Percentiles rank a stretch among this genome's conserved stretches.
phyloP scores from a whole-genome alignment of 2,113 vertebrate species.

The Phocoena sinus region DNA sequence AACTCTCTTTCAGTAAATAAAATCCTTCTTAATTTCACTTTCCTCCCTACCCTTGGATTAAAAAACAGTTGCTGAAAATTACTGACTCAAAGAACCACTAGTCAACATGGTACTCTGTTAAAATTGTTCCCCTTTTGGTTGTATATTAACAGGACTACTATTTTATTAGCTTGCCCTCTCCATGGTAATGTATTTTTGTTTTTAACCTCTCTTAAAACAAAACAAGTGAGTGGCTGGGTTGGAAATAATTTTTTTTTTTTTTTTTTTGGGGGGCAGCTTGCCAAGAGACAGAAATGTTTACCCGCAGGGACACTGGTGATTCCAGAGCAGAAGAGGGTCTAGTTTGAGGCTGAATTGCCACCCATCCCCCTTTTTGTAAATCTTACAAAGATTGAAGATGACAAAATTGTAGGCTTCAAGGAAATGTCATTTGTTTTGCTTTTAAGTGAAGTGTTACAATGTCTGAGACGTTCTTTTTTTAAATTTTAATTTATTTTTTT shows the following conservation, averaged over 20 bases:
- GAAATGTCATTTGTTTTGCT: neutral
- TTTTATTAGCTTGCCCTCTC: neutral
- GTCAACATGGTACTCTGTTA: neutral
- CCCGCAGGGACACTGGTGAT: neutral
- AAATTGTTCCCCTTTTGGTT: neutral
- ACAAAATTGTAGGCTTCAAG: neutral
- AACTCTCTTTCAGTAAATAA: constrained; percentile 11
- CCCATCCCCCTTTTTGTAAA: neutral
- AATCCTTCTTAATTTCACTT: neutral
- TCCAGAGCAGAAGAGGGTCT: neutral
- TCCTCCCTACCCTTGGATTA: neutral
- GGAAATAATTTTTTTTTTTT: neutral
- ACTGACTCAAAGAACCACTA: neutral
- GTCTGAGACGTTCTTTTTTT: neutral
- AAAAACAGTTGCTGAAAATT: neutral
- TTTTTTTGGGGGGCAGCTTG: neutral
- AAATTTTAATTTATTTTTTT: too few relatives aligned
- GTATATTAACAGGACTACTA: neutral
- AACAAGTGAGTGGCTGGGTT: neutral
- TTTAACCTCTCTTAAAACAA: neutral
- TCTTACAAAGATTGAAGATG: neutral
- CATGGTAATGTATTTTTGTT: neutral
- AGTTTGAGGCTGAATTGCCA: neutral
- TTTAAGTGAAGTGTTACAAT: neutral
- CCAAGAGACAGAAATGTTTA: neutral